Evolutionary conservation across 2,797 vertebrate genomes (phyloP).

Genomic region (Halcyon chelicuti): DNA sequence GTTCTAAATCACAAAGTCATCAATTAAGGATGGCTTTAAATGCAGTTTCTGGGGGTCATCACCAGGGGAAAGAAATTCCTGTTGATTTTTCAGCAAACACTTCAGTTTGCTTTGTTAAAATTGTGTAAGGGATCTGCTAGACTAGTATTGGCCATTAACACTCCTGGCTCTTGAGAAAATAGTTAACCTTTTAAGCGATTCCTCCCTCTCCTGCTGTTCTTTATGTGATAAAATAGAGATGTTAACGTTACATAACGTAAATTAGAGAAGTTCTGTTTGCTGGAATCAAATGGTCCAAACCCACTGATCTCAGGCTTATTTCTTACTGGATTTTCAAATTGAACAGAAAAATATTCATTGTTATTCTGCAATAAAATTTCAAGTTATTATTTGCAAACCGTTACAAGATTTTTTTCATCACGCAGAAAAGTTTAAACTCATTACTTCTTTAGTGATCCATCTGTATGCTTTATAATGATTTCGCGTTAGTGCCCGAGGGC

Average conservation of each 20-base stretch:
- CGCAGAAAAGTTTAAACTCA: background rate
- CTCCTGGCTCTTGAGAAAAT: background rate
- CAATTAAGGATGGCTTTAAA: background rate
- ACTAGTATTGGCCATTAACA: background rate
- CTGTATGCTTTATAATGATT: background rate
- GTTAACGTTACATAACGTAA: background rate
- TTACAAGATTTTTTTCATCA: background rate
- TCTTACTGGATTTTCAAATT: background rate
- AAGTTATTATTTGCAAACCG: background rate
- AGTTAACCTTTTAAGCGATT: background rate
- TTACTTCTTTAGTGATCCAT: background rate
- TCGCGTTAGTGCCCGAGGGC: background rate
- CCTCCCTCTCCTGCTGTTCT: fast-evolving
- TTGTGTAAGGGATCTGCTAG: background rate
- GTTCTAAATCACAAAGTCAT: background rate
- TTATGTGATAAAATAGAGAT: background rate
- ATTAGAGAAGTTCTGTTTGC: background rate
- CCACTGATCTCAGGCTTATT: background rate
- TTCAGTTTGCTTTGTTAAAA: background rate
- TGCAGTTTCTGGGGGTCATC: background rate
- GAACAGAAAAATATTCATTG: background rate
- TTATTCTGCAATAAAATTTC: background rate
- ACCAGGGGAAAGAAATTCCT: background rate
- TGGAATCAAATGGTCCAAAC: background rate
- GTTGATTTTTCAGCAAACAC: background rate